Evolutionary conservation across 2,797 vertebrate species (phyloP).

Genomic region (Emys orbicularis): DNA sequence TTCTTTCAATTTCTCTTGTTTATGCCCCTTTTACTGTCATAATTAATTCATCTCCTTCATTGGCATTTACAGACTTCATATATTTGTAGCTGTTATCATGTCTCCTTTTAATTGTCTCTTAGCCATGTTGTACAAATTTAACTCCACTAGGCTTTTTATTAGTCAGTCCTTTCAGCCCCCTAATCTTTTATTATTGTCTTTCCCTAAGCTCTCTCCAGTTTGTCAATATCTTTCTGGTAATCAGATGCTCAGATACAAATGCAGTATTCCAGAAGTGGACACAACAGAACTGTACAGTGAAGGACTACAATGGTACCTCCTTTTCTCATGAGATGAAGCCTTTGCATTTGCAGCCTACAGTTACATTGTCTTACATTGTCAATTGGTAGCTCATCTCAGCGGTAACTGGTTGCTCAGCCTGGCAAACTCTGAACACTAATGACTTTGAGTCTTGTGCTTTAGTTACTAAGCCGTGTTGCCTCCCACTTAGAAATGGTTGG

Average conservation of each 20-base stretch:
- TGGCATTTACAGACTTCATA: slow-evolving; percentile 15
- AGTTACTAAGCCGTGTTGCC: neutral
- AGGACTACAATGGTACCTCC: neutral
- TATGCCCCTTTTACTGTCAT: slow-evolving; percentile 7
- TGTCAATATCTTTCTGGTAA: neutral
- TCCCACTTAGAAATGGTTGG: slow-evolving; percentile 13
- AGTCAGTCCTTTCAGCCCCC: neutral
- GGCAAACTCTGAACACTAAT: neutral
- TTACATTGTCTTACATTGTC: neutral
- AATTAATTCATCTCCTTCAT: slow-evolving; percentile 7
- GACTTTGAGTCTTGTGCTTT: fast-evolving
- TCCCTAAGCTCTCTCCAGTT: slow-evolving; percentile 2
- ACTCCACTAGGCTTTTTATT: slow-evolving; percentile 3
- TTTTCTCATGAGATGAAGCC: neutral
- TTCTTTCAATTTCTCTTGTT: slow-evolving; percentile 21
- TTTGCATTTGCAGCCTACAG: neutral
- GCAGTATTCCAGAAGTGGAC: neutral
- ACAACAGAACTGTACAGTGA: neutral
- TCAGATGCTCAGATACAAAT: neutral
- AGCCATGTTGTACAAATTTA: neutral
- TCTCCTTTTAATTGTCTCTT: neutral
- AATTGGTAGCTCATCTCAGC: neutral
- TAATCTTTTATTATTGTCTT: neutral
- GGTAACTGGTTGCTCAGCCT: neutral
- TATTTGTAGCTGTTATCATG: neutral